A percentile compares a stretch with the other conserved stretches of the same genome.
phyloP scores from a whole-genome alignment of 53 echinoderm and acorn worm genomes.

The Temnopleurus reevesii region DNA sequence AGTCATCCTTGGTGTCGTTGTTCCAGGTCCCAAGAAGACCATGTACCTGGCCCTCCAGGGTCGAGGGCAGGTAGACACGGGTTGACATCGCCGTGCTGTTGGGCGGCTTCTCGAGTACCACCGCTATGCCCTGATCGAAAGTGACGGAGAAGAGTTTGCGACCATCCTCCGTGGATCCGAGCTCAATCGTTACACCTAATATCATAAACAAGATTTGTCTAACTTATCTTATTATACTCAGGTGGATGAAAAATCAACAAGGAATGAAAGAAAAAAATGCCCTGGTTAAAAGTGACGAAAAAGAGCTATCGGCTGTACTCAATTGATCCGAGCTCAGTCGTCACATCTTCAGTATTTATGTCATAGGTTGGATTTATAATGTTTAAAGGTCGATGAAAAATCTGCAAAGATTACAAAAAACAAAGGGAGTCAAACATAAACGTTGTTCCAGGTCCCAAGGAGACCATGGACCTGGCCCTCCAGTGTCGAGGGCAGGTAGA shows the following conservation, averaged over 20 bases:
- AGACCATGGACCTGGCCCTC: constrained; percentile 65
- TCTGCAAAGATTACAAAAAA: too few relatives aligned
- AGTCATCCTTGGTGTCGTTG: constrained; percentile 71
- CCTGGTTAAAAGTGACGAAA: too few relatives aligned
- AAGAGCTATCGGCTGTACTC: too few relatives aligned
- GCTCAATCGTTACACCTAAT: constrained; percentile 58
- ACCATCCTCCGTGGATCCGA: constrained; percentile 53
- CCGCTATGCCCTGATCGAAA: constrained; percentile 71
- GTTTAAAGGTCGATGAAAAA: too few relatives aligned
- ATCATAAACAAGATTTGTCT: too few relatives aligned
- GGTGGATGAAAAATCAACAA: too few relatives aligned
- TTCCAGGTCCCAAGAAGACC: constrained; percentile 94
- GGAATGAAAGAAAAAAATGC: too few relatives aligned
- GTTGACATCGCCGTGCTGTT: constrained; percentile 70
- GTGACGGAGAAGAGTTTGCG: constrained; percentile 63
- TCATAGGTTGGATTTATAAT: too few relatives aligned
- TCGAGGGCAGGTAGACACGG: constrained; percentile 62
- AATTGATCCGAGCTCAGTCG: too few relatives aligned
- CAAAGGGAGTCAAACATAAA: too few relatives aligned
- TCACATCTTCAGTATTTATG: too few relatives aligned
- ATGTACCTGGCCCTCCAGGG: constrained; percentile 38
- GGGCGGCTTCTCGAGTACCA: constrained; percentile 65
- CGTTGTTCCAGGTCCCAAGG: constrained; percentile 87
- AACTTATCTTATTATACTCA: too few relatives aligned
- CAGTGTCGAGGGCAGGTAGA: constrained; percentile 64